Evolutionary conservation across 2,113 vertebrate genomes (phyloP).

Genomic region (Phalacrocorax carbo): DNA sequence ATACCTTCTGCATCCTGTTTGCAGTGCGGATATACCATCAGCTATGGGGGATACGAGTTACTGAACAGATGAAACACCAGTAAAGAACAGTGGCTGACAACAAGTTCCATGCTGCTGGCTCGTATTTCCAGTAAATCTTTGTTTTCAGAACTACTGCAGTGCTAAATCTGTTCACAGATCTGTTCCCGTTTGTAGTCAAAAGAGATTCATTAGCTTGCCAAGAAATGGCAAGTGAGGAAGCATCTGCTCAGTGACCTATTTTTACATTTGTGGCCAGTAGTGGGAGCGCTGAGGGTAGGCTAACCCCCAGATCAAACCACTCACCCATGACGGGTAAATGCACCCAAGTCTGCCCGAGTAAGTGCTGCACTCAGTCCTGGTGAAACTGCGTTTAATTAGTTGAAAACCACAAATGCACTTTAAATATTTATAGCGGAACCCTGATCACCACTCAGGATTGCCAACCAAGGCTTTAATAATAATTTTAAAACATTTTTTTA

Average conservation of each 20-base stretch:
- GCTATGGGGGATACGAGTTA: not conserved
- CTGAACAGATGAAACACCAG: fast-evolving
- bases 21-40: too few species aligned
- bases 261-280: not conserved
- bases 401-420: not conserved
- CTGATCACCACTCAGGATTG: not conserved
- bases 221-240: not conserved
- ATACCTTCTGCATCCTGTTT: not conserved
- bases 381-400: not conserved
- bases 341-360: not conserved
- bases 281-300: not conserved
- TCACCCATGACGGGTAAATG: not conserved
- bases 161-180: not conserved
- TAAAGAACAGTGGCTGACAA: not conserved
- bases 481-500: not conserved
- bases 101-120: not conserved
- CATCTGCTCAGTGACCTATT: not conserved
- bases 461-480: not conserved
- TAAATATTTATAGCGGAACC: not conserved
- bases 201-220: not conserved
- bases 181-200: not conserved
- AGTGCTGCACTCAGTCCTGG: not conserved
- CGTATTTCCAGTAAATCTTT: not conserved
- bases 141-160: not conserved
- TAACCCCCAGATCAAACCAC: not conserved